A percentile compares a stretch with the other conserved stretches of the same genome.
Conservation (phyloP, 2,113 vertebrate species). For the Emberiza fucata region DNA sequence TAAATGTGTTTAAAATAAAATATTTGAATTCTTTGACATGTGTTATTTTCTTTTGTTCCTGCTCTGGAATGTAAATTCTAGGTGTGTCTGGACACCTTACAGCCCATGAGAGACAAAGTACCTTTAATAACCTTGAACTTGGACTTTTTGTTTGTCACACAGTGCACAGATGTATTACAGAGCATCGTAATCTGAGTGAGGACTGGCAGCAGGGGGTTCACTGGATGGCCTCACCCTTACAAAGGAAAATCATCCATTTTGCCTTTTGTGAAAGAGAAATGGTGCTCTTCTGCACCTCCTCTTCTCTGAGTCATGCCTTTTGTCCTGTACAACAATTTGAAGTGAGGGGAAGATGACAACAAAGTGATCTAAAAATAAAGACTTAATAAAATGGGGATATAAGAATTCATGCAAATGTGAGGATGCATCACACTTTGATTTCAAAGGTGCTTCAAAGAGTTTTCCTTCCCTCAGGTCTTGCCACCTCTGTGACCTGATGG, state of each 20-base stretch:
- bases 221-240: not conserved
- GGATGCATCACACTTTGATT: not conserved
- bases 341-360: not conserved
- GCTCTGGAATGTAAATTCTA: not conserved
- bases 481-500: not conserved
- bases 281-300: not conserved
- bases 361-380: not conserved
- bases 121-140: not conserved
- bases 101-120: not conserved
- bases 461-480: not conserved
- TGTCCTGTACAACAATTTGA: not conserved
- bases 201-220: not conserved
- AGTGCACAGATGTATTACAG: not conserved
- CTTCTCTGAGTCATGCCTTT: not conserved
- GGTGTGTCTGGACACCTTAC: not conserved
- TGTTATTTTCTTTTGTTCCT: not conserved
- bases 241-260: not conserved
- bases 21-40: not conserved
- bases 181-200: fast-evolving
- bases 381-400: not conserved
- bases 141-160: not conserved
- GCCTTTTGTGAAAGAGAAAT: not conserved
- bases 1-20: not conserved
- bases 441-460: not conserved
- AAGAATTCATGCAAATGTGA: not conserved